Percentiles rank a stretch among this genome's conserved stretches.
Evolutionary conservation across 2,888 invertebrate genomes (phyloP).

Genomic region (Zhuqinia jingwanae): DNA sequence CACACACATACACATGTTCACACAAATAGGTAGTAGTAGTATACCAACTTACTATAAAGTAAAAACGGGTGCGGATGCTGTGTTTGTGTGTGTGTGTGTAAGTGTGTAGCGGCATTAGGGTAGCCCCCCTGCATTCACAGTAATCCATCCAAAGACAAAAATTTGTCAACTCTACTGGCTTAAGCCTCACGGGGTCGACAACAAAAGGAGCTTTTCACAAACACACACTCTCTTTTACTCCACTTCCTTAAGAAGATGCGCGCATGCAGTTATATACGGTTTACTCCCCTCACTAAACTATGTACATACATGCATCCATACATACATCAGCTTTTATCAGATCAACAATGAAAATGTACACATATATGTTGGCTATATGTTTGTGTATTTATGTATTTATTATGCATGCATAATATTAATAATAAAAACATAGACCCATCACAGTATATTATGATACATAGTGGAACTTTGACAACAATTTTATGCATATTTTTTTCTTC

Average conservation of each 20-base stretch:
- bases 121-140: constrained; percentile 30
- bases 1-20: not conserved
- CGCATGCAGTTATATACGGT: not conserved
- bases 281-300: not conserved
- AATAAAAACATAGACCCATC: constrained; percentile 28
- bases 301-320: no score
- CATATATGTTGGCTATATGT: not conserved
- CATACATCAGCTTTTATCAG: constrained; percentile 28
- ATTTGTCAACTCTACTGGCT: constrained; percentile 76
- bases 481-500: no score
- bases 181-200: constrained; percentile 70
- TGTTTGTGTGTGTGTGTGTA: not conserved
- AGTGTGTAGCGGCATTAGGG: not conserved
- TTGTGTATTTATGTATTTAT: constrained; percentile 1
- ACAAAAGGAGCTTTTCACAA: constrained; percentile 63
- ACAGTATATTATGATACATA: no score
- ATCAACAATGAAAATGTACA: constrained; percentile 4
- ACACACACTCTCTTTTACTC: not conserved
- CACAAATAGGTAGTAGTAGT: not conserved
- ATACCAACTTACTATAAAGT: not conserved
- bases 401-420: constrained; percentile 5
- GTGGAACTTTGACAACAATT: constrained; percentile 34
- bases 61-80: not conserved
- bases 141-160: constrained; percentile 72
- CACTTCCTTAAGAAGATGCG: not conserved